A percentile compares a stretch with the other conserved stretches of the same genome.
Evolutionary conservation across 2,113 vertebrate genomes (phyloP).

Genomic region (Atherinomorus stipes): DNA sequence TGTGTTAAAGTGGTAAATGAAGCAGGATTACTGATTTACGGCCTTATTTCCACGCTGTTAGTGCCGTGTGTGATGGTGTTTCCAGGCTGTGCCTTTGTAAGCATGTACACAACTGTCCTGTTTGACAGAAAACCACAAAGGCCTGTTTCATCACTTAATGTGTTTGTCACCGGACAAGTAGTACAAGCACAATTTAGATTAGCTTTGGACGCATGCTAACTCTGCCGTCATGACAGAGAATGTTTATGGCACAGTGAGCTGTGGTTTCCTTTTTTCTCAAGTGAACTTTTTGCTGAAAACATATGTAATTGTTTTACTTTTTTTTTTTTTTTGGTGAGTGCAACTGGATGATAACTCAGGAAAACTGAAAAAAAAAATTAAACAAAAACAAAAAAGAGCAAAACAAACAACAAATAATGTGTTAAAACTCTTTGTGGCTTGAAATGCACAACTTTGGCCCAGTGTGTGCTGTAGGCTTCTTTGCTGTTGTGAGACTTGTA

Average conservation of each 20-base stretch:
- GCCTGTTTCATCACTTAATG: background rate
- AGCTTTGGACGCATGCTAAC: background rate
- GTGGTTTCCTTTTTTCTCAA: background rate
- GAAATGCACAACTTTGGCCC: conserved; percentile 3
- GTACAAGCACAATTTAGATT: background rate
- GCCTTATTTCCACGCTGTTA: background rate
- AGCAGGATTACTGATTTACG: background rate
- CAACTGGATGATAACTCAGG: conserved; percentile 26
- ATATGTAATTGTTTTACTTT: background rate
- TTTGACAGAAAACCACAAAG: background rate
- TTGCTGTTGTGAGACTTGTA: background rate
- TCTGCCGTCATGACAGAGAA: background rate
- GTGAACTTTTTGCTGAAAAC: conserved; percentile 2
- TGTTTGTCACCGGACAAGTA: background rate
- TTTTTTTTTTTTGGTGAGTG: background rate
- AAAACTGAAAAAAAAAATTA: background rate
- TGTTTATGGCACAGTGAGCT: background rate
- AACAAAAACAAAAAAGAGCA: too few species aligned
- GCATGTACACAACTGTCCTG: background rate
- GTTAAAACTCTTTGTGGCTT: conserved; percentile 16
- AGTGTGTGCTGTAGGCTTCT: background rate
- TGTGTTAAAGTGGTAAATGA: background rate
- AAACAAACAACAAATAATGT: too few species aligned
- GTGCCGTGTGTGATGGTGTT: conserved; percentile 4
- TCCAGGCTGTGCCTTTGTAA: background rate